phyloP scores from a whole-genome alignment of 2,888 invertebrate species.

The Torymus aiolomorphi region DNA sequence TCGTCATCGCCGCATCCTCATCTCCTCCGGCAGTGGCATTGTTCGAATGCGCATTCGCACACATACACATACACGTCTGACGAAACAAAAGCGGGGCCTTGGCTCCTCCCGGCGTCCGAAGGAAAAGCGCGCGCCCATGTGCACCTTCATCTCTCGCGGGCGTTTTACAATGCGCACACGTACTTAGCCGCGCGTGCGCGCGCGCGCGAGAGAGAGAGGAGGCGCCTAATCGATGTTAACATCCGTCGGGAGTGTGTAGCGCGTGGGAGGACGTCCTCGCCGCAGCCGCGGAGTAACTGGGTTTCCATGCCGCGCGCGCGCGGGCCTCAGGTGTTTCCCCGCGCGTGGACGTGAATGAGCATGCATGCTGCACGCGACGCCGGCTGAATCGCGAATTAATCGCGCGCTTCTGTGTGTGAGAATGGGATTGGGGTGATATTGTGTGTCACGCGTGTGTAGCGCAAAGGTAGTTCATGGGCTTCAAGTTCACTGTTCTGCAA shows the following conservation, averaged over 20 bases:
- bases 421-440: constrained; percentile 14
- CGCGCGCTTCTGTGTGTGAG: not conserved
- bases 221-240: constrained; percentile 47
- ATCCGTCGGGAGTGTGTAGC: constrained; percentile 40
- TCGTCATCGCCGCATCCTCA: no score
- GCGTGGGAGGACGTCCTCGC: constrained; percentile 56
- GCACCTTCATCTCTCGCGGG: constrained; percentile 12
- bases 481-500: no score
- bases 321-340: constrained; percentile 16
- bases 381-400: constrained; percentile 38
- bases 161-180: constrained; percentile 31
- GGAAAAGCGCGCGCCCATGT: constrained; percentile 7
- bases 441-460: not conserved
- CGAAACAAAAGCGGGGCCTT: constrained; percentile 48
- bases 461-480: no score
- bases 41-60: constrained; percentile 4
- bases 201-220: not conserved
- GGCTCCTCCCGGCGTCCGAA: constrained; percentile 3
- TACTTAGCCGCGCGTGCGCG: not conserved
- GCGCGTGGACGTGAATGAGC: not conserved
- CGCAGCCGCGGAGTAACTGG: constrained; percentile 50
- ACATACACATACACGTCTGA: constrained; percentile 7
- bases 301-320: constrained; percentile 58
- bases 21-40: constrained; percentile 1
- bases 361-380: not conserved